Conservation (phyloP, 2,888 invertebrate species). For the Clitarchus hookeri region DNA sequence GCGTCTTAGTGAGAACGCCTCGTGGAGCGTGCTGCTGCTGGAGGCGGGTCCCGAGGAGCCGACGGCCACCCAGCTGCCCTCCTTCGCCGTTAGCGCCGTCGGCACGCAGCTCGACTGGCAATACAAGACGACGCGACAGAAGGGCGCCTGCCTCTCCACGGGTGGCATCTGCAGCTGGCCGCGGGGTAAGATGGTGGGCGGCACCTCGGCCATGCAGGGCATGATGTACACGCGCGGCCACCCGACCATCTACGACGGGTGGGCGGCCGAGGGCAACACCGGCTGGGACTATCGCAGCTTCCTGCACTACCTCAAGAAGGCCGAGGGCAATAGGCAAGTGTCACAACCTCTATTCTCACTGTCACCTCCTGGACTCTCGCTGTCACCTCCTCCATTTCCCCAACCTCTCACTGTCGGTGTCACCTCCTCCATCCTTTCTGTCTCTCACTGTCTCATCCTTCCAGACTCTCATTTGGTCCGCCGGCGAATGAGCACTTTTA, state of each 20-base stretch:
- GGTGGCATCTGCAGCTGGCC: constrained; percentile 56
- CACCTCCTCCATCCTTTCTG: too few species aligned
- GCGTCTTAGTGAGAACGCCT: constrained; percentile 56
- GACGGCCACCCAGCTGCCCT: constrained; percentile 53
- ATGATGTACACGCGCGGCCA: constrained; percentile 65
- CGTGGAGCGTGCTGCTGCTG: constrained; percentile 50
- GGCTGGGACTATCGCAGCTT: constrained; percentile 59
- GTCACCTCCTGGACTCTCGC: too few species aligned
- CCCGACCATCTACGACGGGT: constrained; percentile 72
- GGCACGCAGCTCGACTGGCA: constrained; percentile 58
- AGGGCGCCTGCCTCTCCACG: constrained; percentile 47
- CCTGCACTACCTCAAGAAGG: constrained; percentile 51
- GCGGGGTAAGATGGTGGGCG: constrained; percentile 54
- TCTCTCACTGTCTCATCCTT: too few species aligned
- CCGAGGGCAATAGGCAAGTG: constrained; percentile 48
- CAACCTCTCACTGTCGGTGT: too few species aligned
- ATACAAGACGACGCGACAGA: constrained; percentile 57
- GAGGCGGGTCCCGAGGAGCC: constrained; percentile 56
- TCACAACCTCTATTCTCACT: too few species aligned
- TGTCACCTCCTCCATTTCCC: too few species aligned
- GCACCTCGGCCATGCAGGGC: constrained; percentile 47
- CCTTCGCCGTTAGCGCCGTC: constrained; percentile 52
- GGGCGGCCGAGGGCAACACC: constrained; percentile 60
- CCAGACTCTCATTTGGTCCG: too few species aligned
- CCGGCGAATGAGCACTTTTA: too few species aligned